Evolutionary conservation across 1,140 invertebrate genomes (phyloP).

Genomic region (Tyrophagus putrescentiae): DNA sequence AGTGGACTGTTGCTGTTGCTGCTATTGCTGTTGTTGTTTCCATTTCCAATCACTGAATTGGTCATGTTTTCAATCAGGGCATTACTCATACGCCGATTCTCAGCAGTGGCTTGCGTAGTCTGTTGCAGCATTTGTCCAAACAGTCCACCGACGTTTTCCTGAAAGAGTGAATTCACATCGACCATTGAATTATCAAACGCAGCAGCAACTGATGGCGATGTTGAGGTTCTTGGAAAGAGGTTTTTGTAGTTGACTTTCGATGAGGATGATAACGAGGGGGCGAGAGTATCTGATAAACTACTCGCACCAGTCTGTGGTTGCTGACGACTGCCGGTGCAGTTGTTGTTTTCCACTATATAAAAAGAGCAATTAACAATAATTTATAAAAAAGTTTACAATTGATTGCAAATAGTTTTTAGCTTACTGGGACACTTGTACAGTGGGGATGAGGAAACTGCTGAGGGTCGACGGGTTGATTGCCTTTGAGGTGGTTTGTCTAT

Average conservation of each 20-base stretch:
- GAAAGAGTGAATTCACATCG: neutral
- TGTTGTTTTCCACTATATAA: neutral
- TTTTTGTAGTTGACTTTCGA: neutral
- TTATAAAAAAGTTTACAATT: neutral
- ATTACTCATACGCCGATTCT: too few species aligned
- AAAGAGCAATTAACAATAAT: neutral
- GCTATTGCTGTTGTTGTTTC: neutral
- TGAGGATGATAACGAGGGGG: too few species aligned
- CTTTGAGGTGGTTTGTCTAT: too few species aligned
- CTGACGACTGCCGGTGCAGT: neutral
- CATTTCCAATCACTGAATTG: neutral
- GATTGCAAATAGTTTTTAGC: too few species aligned
- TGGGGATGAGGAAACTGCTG: too few species aligned
- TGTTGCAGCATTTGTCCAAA: neutral
- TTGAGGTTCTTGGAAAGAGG: neutral
- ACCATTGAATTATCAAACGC: too few species aligned
- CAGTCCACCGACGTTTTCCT: neutral
- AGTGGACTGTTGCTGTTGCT: neutral
- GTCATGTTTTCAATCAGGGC: too few species aligned
- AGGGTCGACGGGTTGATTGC: too few species aligned
- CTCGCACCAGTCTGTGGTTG: conserved; percentile 3
- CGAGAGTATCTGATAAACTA: too few species aligned
- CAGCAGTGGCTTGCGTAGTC: too few species aligned
- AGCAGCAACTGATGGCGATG: too few species aligned
- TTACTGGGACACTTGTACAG: too few species aligned